Conservation (phyloP, 2,797 vertebrate genomes). For the Clamator glandarius region DNA sequence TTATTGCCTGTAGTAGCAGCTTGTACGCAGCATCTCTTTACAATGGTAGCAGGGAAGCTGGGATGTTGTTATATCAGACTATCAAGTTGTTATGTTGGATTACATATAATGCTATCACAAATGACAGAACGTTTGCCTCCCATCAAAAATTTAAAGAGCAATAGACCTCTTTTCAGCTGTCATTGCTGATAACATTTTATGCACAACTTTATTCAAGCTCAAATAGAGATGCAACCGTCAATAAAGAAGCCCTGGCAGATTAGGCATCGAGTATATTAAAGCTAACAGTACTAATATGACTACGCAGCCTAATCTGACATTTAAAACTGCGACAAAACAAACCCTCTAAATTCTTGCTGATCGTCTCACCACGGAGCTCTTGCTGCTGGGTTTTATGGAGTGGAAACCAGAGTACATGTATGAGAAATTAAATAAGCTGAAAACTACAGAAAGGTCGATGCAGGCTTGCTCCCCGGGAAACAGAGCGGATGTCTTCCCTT, state of each 20-base stretch:
- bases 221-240: conserved; percentile 62
- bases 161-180: conserved; percentile 61
- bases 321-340: conserved; percentile 46
- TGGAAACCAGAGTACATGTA: not conserved
- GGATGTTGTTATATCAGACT: conserved; percentile 66
- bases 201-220: conserved; percentile 53
- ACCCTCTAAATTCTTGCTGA: not conserved
- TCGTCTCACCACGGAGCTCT: not conserved
- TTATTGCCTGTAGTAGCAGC: not conserved
- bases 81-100: conserved; percentile 65
- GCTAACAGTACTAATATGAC: conserved; percentile 52
- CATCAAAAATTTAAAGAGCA: conserved; percentile 71
- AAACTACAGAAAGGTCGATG: not conserved
- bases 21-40: not conserved
- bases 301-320: conserved; percentile 38
- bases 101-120: conserved; percentile 62
- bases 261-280: conserved; percentile 50
- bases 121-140: conserved; percentile 61
- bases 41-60: conserved; percentile 24
- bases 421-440: not conserved
- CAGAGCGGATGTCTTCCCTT: not conserved
- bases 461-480: not conserved
- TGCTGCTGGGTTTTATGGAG: conserved; percentile 35
- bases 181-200: conserved; percentile 62
- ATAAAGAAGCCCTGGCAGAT: conserved; percentile 56